Evolutionary conservation across 2,797 vertebrate genomes (phyloP).

Genomic region (Ctenosaura bakeri): DNA sequence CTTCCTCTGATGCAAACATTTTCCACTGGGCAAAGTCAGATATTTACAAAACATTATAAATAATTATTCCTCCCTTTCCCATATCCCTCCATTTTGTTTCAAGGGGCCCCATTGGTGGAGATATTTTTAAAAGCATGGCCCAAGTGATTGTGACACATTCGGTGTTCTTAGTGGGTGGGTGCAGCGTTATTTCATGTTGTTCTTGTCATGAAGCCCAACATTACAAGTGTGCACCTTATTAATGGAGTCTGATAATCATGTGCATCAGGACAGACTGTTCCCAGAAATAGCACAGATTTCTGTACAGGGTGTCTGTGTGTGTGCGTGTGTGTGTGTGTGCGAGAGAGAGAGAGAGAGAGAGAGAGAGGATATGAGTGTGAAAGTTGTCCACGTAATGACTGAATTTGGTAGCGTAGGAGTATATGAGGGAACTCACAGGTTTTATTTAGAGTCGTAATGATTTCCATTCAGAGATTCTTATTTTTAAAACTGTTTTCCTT

Average conservation of each 20-base stretch:
- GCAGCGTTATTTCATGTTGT: constrained; percentile 75
- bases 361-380: not conserved
- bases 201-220: constrained; percentile 81
- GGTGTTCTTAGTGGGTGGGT: constrained; percentile 82
- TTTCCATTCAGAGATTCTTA: not conserved
- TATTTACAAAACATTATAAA: constrained; percentile 58
- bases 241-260: constrained; percentile 33
- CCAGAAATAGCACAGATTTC: constrained; percentile 31
- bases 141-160: constrained; percentile 80
- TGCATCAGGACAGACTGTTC: constrained; percentile 53
- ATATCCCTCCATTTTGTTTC: constrained; percentile 16
- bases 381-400: not conserved
- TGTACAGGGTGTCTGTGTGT: not conserved
- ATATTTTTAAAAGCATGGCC: constrained; percentile 83
- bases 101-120: constrained; percentile 24
- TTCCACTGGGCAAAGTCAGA: constrained; percentile 74
- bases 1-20: constrained; percentile 69
- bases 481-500: constrained; percentile 11
- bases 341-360: no score
- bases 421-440: not conserved
- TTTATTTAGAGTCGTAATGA: not conserved
- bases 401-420: not conserved
- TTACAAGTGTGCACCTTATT: constrained; percentile 68
- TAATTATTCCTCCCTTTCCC: constrained; percentile 34
- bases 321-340: not conserved